A percentile compares a stretch with the other conserved stretches of the same genome.
Conservation (phyloP, 2,888 invertebrate genomes). For the Polydrusus cervinus region DNA sequence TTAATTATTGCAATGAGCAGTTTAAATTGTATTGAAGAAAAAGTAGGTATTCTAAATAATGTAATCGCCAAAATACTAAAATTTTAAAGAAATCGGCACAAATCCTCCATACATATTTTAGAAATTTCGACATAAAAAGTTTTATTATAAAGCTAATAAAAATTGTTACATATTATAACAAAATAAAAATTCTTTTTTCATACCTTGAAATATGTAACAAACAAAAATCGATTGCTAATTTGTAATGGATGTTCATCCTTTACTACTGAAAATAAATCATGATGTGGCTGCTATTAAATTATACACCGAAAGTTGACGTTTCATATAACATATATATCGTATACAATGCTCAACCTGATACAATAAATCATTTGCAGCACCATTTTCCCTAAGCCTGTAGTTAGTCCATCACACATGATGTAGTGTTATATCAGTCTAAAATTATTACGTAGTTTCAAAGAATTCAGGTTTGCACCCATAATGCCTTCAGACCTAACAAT, state of each 20-base stretch:
- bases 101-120: too few species aligned
- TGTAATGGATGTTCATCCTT: constrained; percentile 44
- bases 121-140: too few species aligned
- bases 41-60: too few species aligned
- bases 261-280: constrained; percentile 53
- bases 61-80: too few species aligned
- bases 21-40: too few species aligned
- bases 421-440: constrained; percentile 62
- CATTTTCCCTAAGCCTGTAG: constrained; percentile 60
- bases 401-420: constrained; percentile 69
- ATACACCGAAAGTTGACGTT: constrained; percentile 55
- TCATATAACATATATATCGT: constrained; percentile 47
- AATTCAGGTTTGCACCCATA: constrained; percentile 43
- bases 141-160: too few species aligned
- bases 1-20: too few species aligned
- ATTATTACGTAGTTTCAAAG: constrained; percentile 53
- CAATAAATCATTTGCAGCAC: constrained; percentile 58
- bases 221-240: constrained; percentile 43
- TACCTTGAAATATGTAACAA: neutral
- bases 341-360: constrained; percentile 50
- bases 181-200: neutral
- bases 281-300: constrained; percentile 53
- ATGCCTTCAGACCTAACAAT: constrained; percentile 25
- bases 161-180: too few species aligned
- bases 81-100: too few species aligned